Base-by-base conservation (phyloP, 2,113 vertebrate genomes). In the Otus sunia region DNA sequence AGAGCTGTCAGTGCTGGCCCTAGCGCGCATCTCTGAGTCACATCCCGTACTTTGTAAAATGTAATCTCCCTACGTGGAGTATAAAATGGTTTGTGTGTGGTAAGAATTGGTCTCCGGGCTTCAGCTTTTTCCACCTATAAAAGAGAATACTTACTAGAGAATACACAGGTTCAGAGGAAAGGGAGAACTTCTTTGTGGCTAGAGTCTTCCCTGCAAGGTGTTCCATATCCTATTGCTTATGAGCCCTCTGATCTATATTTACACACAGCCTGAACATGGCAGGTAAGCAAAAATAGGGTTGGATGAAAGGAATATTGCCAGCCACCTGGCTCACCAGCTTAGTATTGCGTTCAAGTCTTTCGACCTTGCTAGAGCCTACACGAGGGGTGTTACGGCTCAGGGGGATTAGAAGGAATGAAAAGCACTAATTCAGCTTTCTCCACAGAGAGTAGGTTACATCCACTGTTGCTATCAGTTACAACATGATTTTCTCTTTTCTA, bases 351-450 rank as follows among this genome's bases (percentile, higher is more conserved):
- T 87, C 75, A 73, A 62, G 73, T 78, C 74, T 84, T 73, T 60
- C 9, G 58, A 75, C 47, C 69, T 71, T 55, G 73, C 53, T 86
- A 29, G 41, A 94, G 63, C 69, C 41, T 85, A 32, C 39, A 10
- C 1, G 14, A 72, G 67, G 37, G 71, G 21, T 95, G 41, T 50
- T 49, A 88, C 7, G 27, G 63, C 36, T 93, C 69, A 21, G 82
- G 64, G 30, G 66, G 86, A 96, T 96, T 84, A 76, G 91, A 78
- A 74, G 94, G 87, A 87, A 83, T 68, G 91, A 45, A 37, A 76
- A 88, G 80, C 84, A 88, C 52, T n/a, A n/a, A 67, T 92, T 95
- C 91, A 88, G 50, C 68, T 75, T 96, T 89, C 49, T 72, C 91
- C 73, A 25, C 69, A 47, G 87, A 86, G n/a, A 64, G 47, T 4